Conservation (phyloP, 2,797 vertebrate genomes). For the Rhodeus uyekii region DNA sequence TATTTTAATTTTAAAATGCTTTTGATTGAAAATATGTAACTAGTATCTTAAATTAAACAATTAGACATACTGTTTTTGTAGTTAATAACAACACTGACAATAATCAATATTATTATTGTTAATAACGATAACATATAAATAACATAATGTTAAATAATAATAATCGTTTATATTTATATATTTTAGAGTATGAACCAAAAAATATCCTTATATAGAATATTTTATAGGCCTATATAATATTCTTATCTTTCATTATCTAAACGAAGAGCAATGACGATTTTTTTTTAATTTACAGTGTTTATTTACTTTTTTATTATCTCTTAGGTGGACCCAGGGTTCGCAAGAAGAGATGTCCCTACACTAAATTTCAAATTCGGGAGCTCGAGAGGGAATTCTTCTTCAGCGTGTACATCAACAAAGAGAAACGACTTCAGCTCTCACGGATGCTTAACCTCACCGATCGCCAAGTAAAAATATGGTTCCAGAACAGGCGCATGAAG, state of each 20-base stretch:
- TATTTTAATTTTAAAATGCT: neutral
- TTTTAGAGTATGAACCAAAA: neutral
- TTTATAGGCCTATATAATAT: neutral
- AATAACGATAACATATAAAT: neutral
- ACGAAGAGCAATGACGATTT: neutral
- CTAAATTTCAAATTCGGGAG: conserved; percentile 97
- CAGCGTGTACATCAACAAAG: conserved; percentile 99
- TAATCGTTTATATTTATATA: neutral
- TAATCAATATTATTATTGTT: neutral
- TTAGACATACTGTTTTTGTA: neutral
- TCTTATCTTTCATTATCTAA: neutral
- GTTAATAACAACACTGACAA: neutral
- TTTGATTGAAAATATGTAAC: neutral
- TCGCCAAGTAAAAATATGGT: conserved; percentile 99
- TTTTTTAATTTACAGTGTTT: no score
- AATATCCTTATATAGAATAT: neutral
- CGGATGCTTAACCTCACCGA: conserved; percentile 97
- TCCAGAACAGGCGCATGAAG: conserved; percentile 99
- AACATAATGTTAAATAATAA: neutral
- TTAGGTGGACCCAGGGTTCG: conserved; percentile 84
- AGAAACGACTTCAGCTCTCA: conserved; percentile 94
- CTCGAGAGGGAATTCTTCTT: conserved; percentile 98
- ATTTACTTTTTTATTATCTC: neutral
- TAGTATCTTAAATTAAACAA: neutral
- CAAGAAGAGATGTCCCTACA: conserved; percentile 96